These are phyloP conservation scores for Opisthograptis luteolata DNA, from an alignment of 2,888 invertebrate genomes.

Conservation along the genomic window DNA sequence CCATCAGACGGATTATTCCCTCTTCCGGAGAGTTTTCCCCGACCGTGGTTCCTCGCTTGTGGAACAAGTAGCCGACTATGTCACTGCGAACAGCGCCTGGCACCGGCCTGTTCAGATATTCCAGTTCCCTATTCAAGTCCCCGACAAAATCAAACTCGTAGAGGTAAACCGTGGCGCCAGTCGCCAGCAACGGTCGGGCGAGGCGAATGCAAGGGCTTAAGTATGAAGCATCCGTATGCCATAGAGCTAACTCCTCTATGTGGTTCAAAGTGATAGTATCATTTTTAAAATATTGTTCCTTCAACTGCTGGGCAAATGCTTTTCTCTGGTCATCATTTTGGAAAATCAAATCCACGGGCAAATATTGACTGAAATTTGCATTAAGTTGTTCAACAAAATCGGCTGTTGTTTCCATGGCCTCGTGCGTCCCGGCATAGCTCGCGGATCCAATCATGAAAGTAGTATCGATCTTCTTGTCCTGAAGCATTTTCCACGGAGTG, in stretches of 20 bases:
- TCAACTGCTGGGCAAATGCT: slow-evolving; percentile 46
- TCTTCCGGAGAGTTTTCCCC: slow-evolving; percentile 41
- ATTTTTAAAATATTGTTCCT: slow-evolving; percentile 57
- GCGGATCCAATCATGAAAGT: slow-evolving; percentile 65
- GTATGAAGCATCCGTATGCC: slow-evolving; percentile 62
- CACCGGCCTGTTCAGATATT: slow-evolving; percentile 58
- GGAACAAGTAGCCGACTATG: slow-evolving; percentile 81
- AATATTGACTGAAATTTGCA: slow-evolving; percentile 42
- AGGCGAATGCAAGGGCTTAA: slow-evolving; percentile 58
- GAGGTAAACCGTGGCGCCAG: slow-evolving; percentile 76
- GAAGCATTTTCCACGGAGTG: slow-evolving; percentile 58
- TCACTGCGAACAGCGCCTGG: slow-evolving; percentile 82
- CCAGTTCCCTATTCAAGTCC: slow-evolving; percentile 69
- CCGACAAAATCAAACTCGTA: slow-evolving; percentile 84
- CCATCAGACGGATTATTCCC: slow-evolving; percentile 48
- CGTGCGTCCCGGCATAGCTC: slow-evolving; percentile 59
- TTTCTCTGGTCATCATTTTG: slow-evolving; percentile 36
- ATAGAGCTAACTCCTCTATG: slow-evolving; percentile 49
- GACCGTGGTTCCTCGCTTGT: slow-evolving; percentile 41
- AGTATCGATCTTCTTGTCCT: slow-evolving; percentile 42
- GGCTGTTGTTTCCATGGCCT: slow-evolving; percentile 50
- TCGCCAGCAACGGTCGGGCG: slow-evolving; percentile 53
- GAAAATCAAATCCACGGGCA: slow-evolving; percentile 65
- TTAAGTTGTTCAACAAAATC: slow-evolving; percentile 50
- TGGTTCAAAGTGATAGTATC: slow-evolving; percentile 43